These are phyloP conservation scores for Paralvinella palmiformis DNA, from an alignment of 1,140 invertebrate species.

Conservation along the genomic window DNA sequence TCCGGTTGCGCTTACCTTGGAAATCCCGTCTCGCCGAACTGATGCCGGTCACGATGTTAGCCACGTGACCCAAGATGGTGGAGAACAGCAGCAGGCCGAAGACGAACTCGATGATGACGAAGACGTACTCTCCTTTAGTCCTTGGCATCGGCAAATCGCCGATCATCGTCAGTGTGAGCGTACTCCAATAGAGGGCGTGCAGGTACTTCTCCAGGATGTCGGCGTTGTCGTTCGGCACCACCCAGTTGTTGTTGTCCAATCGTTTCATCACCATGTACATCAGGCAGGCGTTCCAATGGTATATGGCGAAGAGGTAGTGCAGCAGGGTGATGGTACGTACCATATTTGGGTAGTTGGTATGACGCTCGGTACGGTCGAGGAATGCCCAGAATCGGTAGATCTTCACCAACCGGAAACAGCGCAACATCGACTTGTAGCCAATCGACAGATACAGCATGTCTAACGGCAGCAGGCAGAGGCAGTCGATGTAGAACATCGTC, in stretches of 20 bases:
- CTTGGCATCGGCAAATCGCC: constrained; percentile 60
- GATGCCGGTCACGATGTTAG: constrained; percentile 50
- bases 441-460: constrained; percentile 98
- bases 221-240: neutral
- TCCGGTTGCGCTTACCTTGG: constrained; percentile 41
- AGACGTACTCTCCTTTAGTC: constrained; percentile 64
- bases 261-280: constrained; percentile 77
- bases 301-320: constrained; percentile 95
- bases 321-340: constrained; percentile 84
- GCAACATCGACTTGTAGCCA: constrained; percentile 93
- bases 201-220: constrained; percentile 62
- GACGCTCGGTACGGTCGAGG: constrained; percentile 94
- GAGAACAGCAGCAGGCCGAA: constrained; percentile 50
- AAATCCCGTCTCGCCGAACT: constrained; percentile 50
- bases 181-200: constrained; percentile 98
- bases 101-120: constrained; percentile 46
- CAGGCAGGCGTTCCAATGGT: constrained; percentile 98
- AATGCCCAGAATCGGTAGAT: constrained; percentile 98
- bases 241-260: constrained; percentile 3
- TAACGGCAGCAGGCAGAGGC: constrained; percentile 90
- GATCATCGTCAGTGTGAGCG: constrained; percentile 87
- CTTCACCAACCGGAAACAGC: constrained; percentile 94
- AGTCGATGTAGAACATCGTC: constrained; percentile 97
- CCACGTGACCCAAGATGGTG: constrained; percentile 49
- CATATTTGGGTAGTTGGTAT: constrained; percentile 97